Percentiles rank a stretch among this genome's conserved stretches.
Evolutionary conservation across 2,797 vertebrate genomes (phyloP).

Genomic region (Platalea minor): DNA sequence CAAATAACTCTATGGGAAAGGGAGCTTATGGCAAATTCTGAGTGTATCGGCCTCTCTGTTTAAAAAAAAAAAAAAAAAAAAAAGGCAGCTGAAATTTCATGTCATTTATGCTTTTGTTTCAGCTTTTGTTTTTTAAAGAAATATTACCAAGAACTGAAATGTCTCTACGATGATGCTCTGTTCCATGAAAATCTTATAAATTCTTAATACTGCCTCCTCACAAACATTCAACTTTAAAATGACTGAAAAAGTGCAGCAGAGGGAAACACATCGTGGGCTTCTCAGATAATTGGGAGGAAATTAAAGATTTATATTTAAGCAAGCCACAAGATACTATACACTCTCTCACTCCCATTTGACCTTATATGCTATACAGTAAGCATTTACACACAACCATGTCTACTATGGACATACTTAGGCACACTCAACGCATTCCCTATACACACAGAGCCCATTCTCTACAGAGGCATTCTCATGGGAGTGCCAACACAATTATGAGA

Average conservation of each 20-base stretch:
- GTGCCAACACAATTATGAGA: background rate
- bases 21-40: background rate
- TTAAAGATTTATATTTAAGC: background rate
- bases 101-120: background rate
- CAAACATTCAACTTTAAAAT: background rate
- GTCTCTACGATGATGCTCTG: background rate
- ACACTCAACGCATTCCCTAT: background rate
- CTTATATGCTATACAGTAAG: background rate
- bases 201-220: background rate
- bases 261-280: background rate
- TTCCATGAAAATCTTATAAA: background rate
- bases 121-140: background rate
- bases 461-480: background rate
- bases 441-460: background rate
- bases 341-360: background rate
- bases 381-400: background rate
- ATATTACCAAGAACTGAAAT: background rate
- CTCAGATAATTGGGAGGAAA: background rate
- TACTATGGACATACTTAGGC: background rate
- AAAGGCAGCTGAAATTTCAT: background rate
- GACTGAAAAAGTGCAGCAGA: background rate
- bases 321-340: background rate
- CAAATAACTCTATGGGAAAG: background rate
- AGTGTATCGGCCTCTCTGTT: background rate
- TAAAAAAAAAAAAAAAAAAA: background rate